Evolutionary conservation across 1,140 invertebrate genomes (phyloP).

Genomic region (Macrotrachela quadricornifera): DNA sequence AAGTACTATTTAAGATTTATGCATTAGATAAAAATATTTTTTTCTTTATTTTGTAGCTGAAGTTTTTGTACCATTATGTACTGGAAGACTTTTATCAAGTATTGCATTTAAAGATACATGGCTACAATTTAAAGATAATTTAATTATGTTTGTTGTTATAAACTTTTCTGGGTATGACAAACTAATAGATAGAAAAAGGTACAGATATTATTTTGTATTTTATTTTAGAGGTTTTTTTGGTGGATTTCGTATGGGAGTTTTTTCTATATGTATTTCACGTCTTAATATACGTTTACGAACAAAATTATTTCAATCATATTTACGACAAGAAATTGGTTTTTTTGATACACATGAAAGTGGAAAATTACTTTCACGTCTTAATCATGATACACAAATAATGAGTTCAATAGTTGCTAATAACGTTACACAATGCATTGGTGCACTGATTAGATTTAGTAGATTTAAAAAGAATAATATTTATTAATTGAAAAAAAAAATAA

Average conservation of each 20-base stretch:
- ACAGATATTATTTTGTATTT: no score
- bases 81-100: slow-evolving; percentile 1
- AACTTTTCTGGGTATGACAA: not conserved
- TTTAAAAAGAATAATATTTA: no score
- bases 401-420: slow-evolving; percentile 21
- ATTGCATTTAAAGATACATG: not conserved
- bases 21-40: not conserved
- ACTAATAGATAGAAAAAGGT: no score
- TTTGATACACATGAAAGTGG: slow-evolving; percentile 17
- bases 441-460: no score
- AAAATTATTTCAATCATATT: slow-evolving; percentile 12
- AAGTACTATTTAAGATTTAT: not conserved
- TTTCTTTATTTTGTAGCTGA: not conserved
- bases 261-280: slow-evolving; percentile 1
- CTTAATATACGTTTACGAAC: slow-evolving; percentile 12
- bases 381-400: slow-evolving; percentile 18
- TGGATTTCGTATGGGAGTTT: slow-evolving; percentile 4
- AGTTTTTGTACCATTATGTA: slow-evolving; percentile 6
- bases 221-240: not conserved
- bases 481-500: no score
- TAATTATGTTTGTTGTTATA: not conserved
- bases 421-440: slow-evolving; percentile 9
- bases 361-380: slow-evolving; percentile 17
- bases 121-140: not conserved
- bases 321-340: slow-evolving; percentile 17